Conservation (phyloP, 2,113 vertebrate genomes). For the Prochilodus magdalenae region DNA sequence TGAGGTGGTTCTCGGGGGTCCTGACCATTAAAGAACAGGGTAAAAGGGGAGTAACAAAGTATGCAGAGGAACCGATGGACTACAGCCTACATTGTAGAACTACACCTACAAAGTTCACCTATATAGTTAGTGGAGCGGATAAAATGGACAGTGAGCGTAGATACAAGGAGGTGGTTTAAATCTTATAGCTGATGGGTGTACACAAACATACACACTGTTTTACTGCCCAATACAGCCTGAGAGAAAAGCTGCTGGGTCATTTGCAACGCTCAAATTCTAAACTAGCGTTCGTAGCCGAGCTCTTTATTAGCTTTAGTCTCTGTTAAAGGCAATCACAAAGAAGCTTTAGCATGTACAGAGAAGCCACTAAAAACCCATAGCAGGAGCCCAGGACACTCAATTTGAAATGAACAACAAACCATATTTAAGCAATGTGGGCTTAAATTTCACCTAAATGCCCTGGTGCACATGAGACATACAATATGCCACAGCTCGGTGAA, state of each 20-base stretch:
- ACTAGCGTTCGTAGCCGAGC: neutral
- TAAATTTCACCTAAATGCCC: neutral
- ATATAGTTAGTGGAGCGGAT: too few relatives aligned
- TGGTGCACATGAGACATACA: neutral
- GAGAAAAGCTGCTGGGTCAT: neutral
- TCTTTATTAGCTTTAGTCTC: constrained; percentile 20
- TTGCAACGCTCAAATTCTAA: neutral
- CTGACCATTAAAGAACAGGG: too few relatives aligned
- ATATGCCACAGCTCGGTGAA: neutral
- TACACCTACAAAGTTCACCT: too few relatives aligned
- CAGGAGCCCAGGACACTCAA: constrained; percentile 15
- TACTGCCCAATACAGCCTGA: neutral
- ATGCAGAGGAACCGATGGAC: too few relatives aligned
- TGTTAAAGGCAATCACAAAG: constrained; percentile 3
- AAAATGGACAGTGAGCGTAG: too few relatives aligned
- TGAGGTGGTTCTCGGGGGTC: too few relatives aligned
- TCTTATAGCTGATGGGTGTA: too few relatives aligned
- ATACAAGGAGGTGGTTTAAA: too few relatives aligned
- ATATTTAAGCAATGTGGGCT: constrained; percentile 15
- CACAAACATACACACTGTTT: neutral
- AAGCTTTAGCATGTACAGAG: constrained; percentile 7
- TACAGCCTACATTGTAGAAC: too few relatives aligned
- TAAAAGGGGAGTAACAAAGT: too few relatives aligned
- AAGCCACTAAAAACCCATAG: constrained; percentile 17
- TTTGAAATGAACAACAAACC: constrained; percentile 29